Evolutionary conservation across 35 echinoderm and acorn worm species (phyloP).

Genomic region (Stichopus chloronotus): DNA sequence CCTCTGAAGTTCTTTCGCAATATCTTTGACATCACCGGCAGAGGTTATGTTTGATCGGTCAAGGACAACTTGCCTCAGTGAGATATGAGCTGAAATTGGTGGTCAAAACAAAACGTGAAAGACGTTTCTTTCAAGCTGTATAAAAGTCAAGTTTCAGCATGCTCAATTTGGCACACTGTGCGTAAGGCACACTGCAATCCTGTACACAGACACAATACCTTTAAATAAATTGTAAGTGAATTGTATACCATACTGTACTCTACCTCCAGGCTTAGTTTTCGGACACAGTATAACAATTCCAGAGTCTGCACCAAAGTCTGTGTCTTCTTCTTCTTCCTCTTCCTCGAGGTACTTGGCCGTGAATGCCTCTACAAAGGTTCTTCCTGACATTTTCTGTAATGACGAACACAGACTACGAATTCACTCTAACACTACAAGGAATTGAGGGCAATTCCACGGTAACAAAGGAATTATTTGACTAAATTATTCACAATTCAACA

Average conservation of each 20-base stretch:
- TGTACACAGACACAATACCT: too few species aligned
- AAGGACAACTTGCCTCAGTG: not conserved
- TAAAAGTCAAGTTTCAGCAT: too few species aligned
- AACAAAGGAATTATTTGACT: too few species aligned
- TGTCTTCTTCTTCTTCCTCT: constrained; percentile 1
- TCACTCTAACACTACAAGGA: too few species aligned
- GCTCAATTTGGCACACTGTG: too few species aligned
- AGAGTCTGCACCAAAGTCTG: not conserved
- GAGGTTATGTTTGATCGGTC: constrained; percentile 35
- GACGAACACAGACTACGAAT: too few species aligned
- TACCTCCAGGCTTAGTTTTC: constrained; percentile 20
- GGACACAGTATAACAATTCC: constrained; percentile 33
- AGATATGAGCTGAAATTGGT: not conserved
- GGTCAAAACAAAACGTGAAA: not conserved
- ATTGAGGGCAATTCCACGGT: too few species aligned
- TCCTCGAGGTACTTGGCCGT: constrained; percentile 23
- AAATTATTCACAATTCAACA: too few species aligned
- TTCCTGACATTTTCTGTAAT: not conserved
- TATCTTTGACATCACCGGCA: constrained; percentile 1
- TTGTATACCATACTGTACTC: too few species aligned
- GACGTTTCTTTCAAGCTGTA: not conserved
- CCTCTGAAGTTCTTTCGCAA: not conserved
- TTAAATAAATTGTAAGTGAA: too few species aligned
- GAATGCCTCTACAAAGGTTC: constrained; percentile 45
- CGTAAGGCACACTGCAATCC: too few species aligned